Evolutionary conservation across 2,113 vertebrate species (phyloP), one percentile per base, ranked within the genome.

Genomic region (Rhombomys opimus): DNA sequence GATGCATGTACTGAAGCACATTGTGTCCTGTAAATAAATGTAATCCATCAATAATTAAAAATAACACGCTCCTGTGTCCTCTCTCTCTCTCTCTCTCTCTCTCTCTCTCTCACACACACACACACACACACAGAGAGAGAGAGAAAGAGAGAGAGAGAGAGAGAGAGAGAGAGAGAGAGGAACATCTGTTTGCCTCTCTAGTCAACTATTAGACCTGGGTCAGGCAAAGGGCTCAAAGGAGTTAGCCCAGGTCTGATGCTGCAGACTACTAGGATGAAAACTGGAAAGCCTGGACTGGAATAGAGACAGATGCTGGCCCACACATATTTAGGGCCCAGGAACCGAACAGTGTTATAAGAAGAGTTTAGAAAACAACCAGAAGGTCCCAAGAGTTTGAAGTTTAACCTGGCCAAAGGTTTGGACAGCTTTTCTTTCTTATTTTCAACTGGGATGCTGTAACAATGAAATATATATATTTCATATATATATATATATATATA

Each of bases 231-330:
- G 22, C 61, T 76, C 70, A 57, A 46, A 93, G 86, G 85, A 86
- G 57, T 95, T 96, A 95, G 92, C 89, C 18, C 2, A 89, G 77
- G 91, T 63, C 89, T 91, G 94, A 96, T 95, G 17, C 27, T 20
- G 3, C 20, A 84, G 23, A 77, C 25, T 12, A 5, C 73, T 38
- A 41, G 9, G 32, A 41, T 41, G 75, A 4, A 63, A 75, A 72
- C 32, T 50, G 61, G 76, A 46, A 95, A 70, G 46, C 20, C 2
- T 75, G 57, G 65, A 32, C 25, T 14, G 1, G 2, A 9, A 63
- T 22, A 63, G 63, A 95, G 46, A 67, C 10, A 65, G 38, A 75
- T 41, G 50, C 4, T 81, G 8, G 35, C 12, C 11, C 50, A 22
- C 10, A 54, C 7, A 15, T 12, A 68, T 67, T 75, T 80, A 63